phyloP scores from a whole-genome alignment of 2,113 vertebrate genomes.

The Vimba vimba region DNA sequence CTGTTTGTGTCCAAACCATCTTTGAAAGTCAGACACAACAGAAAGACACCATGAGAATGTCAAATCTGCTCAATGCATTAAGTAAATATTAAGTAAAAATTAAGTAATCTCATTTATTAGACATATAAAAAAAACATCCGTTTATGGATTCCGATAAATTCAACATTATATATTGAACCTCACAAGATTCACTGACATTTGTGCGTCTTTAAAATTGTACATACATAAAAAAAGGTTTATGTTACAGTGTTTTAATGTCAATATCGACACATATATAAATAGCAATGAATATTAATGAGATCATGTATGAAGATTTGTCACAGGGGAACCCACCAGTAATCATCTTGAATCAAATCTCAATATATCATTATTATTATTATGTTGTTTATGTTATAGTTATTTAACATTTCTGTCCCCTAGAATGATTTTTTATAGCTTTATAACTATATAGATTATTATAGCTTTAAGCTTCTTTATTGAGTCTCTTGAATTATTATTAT shows the following conservation, averaged over 20 bases:
- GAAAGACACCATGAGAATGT: background rate
- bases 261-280: background rate
- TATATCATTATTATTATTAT: background rate
- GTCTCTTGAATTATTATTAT: too few species aligned
- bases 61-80: background rate
- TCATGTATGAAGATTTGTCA: conserved; percentile 3
- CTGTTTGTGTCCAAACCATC: background rate
- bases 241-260: conserved; percentile 11
- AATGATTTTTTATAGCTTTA: background rate
- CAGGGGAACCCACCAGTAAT: background rate
- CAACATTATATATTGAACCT: background rate
- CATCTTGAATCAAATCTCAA: background rate
- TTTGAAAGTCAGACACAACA: background rate
- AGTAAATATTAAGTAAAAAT: background rate
- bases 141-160: background rate
- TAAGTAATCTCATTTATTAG: background rate
- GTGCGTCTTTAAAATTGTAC: background rate
- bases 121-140: background rate
- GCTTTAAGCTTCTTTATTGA: background rate
- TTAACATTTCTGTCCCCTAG: background rate
- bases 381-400: background rate
- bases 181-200: background rate
- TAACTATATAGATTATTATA: background rate
- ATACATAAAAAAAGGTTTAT: background rate
- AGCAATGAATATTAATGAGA: conserved; percentile 14